These are phyloP conservation scores for Atta texana DNA, from an alignment of 1,140 invertebrate species.

Conservation along the genomic window DNA sequence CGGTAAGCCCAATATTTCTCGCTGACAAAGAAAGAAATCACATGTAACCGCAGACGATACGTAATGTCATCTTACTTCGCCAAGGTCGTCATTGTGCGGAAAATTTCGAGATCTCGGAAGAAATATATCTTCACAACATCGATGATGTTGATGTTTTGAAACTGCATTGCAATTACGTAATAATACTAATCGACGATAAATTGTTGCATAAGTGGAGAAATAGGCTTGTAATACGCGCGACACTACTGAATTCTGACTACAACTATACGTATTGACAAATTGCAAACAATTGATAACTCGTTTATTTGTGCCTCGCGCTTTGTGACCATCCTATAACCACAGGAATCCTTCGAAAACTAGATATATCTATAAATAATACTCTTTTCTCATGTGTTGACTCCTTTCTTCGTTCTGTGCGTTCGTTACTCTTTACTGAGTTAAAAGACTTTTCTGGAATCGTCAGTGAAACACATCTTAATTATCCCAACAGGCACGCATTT, in stretches of 20 bases:
- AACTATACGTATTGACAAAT: constrained; percentile 1
- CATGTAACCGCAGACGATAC: not conserved
- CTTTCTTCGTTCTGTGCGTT: not conserved
- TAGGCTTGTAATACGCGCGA: not conserved
- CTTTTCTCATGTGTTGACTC: not conserved
- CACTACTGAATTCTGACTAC: not conserved
- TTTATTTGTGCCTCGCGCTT: not conserved
- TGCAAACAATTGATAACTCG: constrained; percentile 38
- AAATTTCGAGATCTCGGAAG: not conserved
- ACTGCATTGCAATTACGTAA: constrained; percentile 3
- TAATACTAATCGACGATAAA: not conserved
- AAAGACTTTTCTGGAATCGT: not conserved
- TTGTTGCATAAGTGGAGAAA: not conserved
- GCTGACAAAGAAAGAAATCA: not conserved
- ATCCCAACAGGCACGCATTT: not conserved
- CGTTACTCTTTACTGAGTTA: not conserved
- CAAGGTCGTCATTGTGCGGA: not conserved
- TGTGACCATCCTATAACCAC: too few relatives aligned
- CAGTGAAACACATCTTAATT: not conserved
- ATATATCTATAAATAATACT: constrained; percentile 11
- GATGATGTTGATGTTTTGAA: not conserved
- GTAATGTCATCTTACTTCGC: not conserved
- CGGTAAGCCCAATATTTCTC: not conserved
- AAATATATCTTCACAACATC: not conserved
- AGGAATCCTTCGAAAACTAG: constrained; percentile 13